Evolutionary conservation across 2,888 invertebrate species (phyloP).

Genomic region (Nemapogon koenigi): DNA sequence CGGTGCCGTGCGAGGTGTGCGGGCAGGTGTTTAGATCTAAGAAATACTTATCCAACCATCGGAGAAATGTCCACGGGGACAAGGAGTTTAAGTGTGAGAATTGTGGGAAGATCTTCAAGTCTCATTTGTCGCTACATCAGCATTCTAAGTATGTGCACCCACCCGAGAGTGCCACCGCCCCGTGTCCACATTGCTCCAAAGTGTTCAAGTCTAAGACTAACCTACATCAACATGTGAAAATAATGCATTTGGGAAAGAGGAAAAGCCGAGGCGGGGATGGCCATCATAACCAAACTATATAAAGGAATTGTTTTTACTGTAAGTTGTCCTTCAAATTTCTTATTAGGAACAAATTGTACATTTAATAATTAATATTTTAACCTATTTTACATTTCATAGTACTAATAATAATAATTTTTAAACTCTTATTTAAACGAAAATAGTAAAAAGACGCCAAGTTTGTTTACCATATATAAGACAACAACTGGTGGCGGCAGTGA

Average conservation of each 20-base stretch:
- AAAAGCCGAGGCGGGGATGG: no score
- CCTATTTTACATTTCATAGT: no score
- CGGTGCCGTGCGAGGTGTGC: slow-evolving; percentile 26
- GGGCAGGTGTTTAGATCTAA: slow-evolving; percentile 27
- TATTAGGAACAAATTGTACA: no score
- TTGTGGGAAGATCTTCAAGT: slow-evolving; percentile 27
- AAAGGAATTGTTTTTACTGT: no score
- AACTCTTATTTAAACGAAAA: no score
- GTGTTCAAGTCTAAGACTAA: slow-evolving; percentile 26
- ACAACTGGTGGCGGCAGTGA: no score
- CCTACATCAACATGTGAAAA: slow-evolving; percentile 25
- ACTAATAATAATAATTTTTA: no score
- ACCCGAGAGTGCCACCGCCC: slow-evolving; percentile 23
- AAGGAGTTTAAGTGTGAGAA: slow-evolving; percentile 24
- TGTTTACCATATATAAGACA: no score
- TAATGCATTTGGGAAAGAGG: slow-evolving; percentile 18
- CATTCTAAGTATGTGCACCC: slow-evolving; percentile 29
- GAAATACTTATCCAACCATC: slow-evolving; percentile 28
- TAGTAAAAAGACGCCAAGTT: no score
- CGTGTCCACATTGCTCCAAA: slow-evolving; percentile 27
- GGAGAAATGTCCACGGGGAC: slow-evolving; percentile 29
- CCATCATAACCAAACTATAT: no score
- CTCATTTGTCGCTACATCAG: slow-evolving; percentile 26
- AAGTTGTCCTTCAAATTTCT: no score
- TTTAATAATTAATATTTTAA: no score